Evolutionary conservation across 2,797 vertebrate genomes (phyloP).

Genomic region (Oceanodroma leucorhoa): DNA sequence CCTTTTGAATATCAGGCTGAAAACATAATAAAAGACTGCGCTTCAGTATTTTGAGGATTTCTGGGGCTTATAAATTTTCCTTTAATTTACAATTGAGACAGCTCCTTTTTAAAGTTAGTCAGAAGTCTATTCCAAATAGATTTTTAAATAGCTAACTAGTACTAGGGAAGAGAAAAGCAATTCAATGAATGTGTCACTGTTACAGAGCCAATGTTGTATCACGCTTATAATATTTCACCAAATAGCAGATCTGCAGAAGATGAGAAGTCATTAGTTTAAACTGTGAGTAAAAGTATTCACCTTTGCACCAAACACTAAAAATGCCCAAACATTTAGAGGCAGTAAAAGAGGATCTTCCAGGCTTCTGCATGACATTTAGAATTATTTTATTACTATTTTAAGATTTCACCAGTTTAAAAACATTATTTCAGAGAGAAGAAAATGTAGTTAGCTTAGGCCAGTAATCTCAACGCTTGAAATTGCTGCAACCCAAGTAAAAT

Average conservation of each 20-base stretch:
- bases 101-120: not conserved
- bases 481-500: not conserved
- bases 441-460: not conserved
- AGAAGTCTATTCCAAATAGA: not conserved
- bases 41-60: not conserved
- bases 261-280: not conserved
- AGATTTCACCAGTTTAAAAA: not conserved
- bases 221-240: not conserved
- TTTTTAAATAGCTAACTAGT: not conserved
- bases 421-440: not conserved
- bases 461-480: not conserved
- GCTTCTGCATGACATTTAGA: not conserved
- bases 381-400: not conserved
- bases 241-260: not conserved
- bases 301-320: not conserved
- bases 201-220: not conserved
- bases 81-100: not conserved
- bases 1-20: not conserved
- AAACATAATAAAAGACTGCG: not conserved
- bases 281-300: not conserved
- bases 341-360: not conserved
- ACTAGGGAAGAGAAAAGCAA: not conserved
- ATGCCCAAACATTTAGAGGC: not conserved
- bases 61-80: not conserved
- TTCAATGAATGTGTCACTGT: not conserved